Percentiles rank a stretch among this genome's conserved stretches.
Conservation (phyloP, 2,888 invertebrate species). For the Spatulosminthurus flaviceps region DNA sequence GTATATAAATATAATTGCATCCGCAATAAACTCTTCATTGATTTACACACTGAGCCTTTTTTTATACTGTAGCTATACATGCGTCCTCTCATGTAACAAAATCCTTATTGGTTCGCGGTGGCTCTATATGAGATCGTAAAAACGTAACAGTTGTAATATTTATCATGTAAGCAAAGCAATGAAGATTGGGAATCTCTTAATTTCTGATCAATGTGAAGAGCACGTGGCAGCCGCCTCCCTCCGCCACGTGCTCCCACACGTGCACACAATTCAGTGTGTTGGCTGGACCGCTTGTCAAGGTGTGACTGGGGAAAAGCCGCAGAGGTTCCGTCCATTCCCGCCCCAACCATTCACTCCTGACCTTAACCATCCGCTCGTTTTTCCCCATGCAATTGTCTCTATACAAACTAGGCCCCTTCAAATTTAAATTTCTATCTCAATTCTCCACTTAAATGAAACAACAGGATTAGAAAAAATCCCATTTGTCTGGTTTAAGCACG, state of each 20-base stretch:
- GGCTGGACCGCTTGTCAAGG: slow-evolving; percentile 15
- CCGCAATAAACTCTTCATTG: too few species aligned
- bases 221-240: slow-evolving; percentile 30
- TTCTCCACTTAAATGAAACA: too few species aligned
- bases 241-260: slow-evolving; percentile 31
- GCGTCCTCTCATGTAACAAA: too few species aligned
- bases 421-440: too few species aligned
- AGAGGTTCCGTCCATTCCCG: neutral
- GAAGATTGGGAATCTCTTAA: slow-evolving; percentile 42
- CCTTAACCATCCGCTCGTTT: too few species aligned
- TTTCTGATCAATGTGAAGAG: slow-evolving; percentile 43
- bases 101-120: too few species aligned
- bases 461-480: too few species aligned
- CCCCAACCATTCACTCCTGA: neutral
- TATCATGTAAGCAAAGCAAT: neutral
- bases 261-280: slow-evolving; percentile 34
- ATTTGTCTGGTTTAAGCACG: too few species aligned
- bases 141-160: neutral
- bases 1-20: neutral
- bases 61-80: too few species aligned
- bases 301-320: slow-evolving; percentile 32
- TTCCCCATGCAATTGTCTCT: too few species aligned
- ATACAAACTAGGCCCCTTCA: too few species aligned
- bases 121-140: neutral
- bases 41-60: too few species aligned